Evolutionary conservation across 92 coral and sea anemone species (phyloP).

Genomic region (Phenganax stokvisi): DNA sequence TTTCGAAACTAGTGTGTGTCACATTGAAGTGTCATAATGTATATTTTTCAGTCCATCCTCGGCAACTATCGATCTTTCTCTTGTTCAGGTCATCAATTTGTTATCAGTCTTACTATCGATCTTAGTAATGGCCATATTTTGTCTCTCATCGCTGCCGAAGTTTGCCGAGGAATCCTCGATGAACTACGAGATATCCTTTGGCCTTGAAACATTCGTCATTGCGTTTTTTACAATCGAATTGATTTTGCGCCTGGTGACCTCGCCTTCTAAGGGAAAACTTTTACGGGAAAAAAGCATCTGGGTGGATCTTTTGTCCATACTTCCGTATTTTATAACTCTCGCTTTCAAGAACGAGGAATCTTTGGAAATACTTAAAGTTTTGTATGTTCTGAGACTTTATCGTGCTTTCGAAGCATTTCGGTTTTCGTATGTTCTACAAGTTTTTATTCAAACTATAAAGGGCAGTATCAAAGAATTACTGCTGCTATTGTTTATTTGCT

Average conservation of each 20-base stretch:
- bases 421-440: constrained; percentile 93
- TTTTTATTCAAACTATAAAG: constrained; percentile 80
- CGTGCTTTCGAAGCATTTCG: constrained; percentile 64
- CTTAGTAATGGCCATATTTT: constrained; percentile 68
- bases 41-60: not conserved
- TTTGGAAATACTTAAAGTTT: constrained; percentile 79
- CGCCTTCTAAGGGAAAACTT: constrained; percentile 60
- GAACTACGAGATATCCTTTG: constrained; percentile 50
- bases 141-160: constrained; percentile 68
- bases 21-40: not conserved
- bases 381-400: constrained; percentile 76
- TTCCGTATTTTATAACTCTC: constrained; percentile 65
- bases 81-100: constrained; percentile 60
- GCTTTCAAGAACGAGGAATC: constrained; percentile 46
- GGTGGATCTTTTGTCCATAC: constrained; percentile 75
- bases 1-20: too few species aligned
- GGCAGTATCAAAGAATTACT: constrained; percentile 85
- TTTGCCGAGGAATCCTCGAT: constrained; percentile 59
- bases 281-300: constrained; percentile 65
- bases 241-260: constrained; percentile 60
- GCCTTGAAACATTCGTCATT: constrained; percentile 64
- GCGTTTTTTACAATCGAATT: constrained; percentile 84
- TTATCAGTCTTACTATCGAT: constrained; percentile 65
- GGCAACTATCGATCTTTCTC: not conserved
- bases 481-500: constrained; percentile 74